Conservation (phyloP, 2,113 vertebrate species). For the Macquaria australasica region DNA sequence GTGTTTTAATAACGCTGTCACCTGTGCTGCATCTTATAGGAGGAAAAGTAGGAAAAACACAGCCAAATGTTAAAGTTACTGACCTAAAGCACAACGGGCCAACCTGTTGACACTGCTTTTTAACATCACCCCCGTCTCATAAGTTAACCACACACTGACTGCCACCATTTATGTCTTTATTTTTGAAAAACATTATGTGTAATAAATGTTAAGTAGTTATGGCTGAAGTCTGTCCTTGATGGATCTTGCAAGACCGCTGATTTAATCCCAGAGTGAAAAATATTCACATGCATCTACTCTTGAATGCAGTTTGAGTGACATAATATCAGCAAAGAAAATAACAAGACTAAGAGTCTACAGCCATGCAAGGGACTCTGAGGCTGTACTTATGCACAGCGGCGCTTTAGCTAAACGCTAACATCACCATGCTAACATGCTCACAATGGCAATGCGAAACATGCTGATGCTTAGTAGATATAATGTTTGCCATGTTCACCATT, state of each 20-base stretch:
- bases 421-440: neutral
- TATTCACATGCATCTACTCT: neutral
- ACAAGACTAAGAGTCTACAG: neutral
- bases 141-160: neutral
- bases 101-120: neutral
- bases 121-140: too few species aligned
- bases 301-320: neutral
- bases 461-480: too few species aligned
- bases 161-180: neutral
- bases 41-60: neutral
- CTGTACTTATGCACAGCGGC: neutral
- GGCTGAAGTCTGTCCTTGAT: neutral
- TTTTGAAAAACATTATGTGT: neutral
- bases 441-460: too few species aligned
- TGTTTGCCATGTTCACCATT: neutral
- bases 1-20: neutral
- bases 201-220: neutral
- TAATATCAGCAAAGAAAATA: neutral
- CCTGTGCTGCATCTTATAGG: neutral
- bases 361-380: neutral
- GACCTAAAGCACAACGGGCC: neutral
- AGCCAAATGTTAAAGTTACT: neutral
- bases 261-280: neutral
- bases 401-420: too few species aligned
- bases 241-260: neutral